These are phyloP conservation scores for Hypena proboscidalis DNA, from an alignment of 2,888 invertebrate genomes.

Conservation along the genomic window DNA sequence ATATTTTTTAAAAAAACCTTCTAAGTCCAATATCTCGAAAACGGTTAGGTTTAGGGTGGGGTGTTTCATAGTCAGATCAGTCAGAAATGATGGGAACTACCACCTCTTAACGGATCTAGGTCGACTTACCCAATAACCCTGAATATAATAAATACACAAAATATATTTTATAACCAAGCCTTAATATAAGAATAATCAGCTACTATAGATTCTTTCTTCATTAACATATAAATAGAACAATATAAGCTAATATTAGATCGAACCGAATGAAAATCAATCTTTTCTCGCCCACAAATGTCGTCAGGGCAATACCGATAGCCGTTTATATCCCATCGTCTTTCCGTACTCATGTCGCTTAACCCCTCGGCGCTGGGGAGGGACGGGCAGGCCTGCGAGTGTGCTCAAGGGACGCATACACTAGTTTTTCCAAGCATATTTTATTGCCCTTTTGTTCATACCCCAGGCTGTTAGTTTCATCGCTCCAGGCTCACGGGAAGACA, in stretches of 20 bases:
- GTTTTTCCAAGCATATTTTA: constrained; percentile 86
- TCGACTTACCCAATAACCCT: too few species aligned
- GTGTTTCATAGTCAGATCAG: too few species aligned
- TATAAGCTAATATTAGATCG: constrained; percentile 21
- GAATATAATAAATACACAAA: too few species aligned
- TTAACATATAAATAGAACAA: constrained; percentile 10
- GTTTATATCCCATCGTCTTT: constrained; percentile 51
- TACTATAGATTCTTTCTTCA: background rate
- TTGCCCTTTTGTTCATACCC: constrained; percentile 84
- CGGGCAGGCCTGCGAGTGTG: constrained; percentile 51
- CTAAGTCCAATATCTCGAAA: too few species aligned
- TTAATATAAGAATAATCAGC: too few species aligned
- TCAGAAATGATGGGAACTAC: too few species aligned
- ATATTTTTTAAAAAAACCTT: too few species aligned
- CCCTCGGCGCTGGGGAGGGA: constrained; percentile 57
- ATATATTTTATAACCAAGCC: too few species aligned
- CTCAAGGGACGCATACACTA: constrained; percentile 79
- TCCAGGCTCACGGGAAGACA: constrained; percentile 61
- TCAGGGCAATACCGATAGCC: constrained; percentile 59
- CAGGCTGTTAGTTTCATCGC: constrained; percentile 84
- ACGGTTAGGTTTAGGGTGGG: too few species aligned
- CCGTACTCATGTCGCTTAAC: constrained; percentile 55
- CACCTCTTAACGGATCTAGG: too few species aligned
- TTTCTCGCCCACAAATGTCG: constrained; percentile 50
- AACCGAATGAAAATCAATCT: constrained; percentile 57